Evolutionary conservation across 53 echinoderm and acorn worm genomes (phyloP).

Genomic region (Mesocentrotus franciscanus): DNA sequence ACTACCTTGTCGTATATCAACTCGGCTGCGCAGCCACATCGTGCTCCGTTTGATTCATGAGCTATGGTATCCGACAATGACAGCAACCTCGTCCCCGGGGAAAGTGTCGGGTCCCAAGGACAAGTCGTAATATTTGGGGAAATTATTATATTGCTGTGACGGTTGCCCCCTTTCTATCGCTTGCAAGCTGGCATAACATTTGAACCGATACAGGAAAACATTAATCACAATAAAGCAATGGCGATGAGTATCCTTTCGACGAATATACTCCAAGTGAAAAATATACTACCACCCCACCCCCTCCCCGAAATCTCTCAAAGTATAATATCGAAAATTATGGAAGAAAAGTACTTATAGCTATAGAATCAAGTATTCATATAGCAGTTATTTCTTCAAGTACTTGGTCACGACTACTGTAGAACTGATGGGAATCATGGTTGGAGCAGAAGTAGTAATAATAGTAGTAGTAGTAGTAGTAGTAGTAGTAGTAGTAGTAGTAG

Average conservation of each 20-base stretch:
- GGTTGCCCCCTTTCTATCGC: conserved; percentile 40
- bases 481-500: too few relatives aligned
- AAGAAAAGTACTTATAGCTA: too few relatives aligned
- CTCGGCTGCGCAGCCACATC: conserved; percentile 49
- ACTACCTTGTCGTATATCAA: conserved; percentile 59
- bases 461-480: too few relatives aligned
- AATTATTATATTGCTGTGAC: conserved; percentile 7
- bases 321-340: too few relatives aligned
- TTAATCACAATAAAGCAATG: conserved; percentile 47
- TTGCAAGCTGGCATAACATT: conserved; percentile 30
- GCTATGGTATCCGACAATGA: conserved; percentile 32
- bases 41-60: conserved; percentile 56
- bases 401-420: too few relatives aligned
- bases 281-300: not conserved
- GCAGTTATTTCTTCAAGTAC: too few relatives aligned
- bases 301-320: not conserved
- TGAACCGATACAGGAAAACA: conserved; percentile 34
- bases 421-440: too few relatives aligned
- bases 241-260: not conserved
- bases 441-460: too few relatives aligned
- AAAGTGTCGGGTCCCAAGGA: conserved; percentile 43
- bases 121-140: conserved; percentile 47
- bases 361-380: too few relatives aligned
- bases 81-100: conserved; percentile 59
- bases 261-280: not conserved